phyloP scores from a whole-genome alignment of 1,140 invertebrate genomes.

The Adoxophyes honmai region DNA sequence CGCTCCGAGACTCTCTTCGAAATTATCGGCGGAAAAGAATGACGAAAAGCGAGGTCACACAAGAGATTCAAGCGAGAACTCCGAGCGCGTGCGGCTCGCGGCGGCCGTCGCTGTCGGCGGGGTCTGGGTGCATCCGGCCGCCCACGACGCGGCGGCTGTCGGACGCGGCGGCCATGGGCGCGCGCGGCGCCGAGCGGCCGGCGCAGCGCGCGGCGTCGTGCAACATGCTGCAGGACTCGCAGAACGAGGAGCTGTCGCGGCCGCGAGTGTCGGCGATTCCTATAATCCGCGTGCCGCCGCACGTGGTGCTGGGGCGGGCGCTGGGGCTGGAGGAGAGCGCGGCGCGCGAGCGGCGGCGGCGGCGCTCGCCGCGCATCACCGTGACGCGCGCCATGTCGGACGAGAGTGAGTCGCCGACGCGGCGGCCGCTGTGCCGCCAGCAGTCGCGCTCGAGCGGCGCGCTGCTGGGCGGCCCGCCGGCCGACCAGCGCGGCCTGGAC shows the following conservation, averaged over 20 bases:
- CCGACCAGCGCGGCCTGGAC: constrained; percentile 63
- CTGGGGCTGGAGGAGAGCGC: constrained; percentile 69
- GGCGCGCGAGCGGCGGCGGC: constrained; percentile 57
- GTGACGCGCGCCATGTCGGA: constrained; percentile 85
- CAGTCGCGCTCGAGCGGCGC: constrained; percentile 78
- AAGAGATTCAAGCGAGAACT: constrained; percentile 87
- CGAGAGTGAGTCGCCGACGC: constrained; percentile 79
- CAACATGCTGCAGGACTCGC: constrained; percentile 75
- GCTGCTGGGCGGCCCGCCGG: constrained; percentile 69
- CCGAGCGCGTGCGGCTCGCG: constrained; percentile 86
- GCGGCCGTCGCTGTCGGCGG: constrained; percentile 82
- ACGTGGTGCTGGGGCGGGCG: constrained; percentile 77
- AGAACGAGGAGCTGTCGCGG: constrained; percentile 63
- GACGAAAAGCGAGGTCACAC: constrained; percentile 86
- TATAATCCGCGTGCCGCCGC: constrained; percentile 69
- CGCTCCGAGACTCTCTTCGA: constrained; percentile 83
- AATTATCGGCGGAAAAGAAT: constrained; percentile 90
- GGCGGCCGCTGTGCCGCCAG: constrained; percentile 71
- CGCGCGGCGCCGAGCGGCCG: constrained; percentile 56
- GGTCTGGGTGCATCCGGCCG: constrained; percentile 80
- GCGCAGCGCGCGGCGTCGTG: constrained; percentile 69
- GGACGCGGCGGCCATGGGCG: constrained; percentile 80
- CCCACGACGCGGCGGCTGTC: constrained; percentile 81
- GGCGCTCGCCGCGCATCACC: constrained; percentile 81
- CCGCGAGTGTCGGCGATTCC: constrained; percentile 59